Conservation (phyloP, 2,113 vertebrate genomes). For the Pogonocichla stellata region DNA sequence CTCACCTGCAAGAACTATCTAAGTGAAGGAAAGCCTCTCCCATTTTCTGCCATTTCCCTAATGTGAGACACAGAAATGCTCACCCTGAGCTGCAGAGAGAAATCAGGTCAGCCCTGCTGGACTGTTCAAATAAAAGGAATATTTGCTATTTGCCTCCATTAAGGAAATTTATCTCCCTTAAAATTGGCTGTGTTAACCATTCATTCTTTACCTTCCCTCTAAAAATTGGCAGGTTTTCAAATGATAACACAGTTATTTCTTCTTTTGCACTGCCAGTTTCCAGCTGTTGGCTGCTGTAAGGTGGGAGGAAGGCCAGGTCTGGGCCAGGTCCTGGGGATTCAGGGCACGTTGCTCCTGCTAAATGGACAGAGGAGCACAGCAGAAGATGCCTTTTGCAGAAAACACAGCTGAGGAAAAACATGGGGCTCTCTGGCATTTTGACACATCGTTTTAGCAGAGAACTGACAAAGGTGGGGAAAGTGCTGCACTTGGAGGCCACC, state of each 20-base stretch:
- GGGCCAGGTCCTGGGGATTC: not conserved
- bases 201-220: not conserved
- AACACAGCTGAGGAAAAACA: not conserved
- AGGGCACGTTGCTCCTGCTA: not conserved
- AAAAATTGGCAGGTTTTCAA: not conserved
- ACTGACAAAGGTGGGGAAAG: not conserved
- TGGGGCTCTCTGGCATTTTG: not conserved
- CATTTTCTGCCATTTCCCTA: not conserved
- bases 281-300: not conserved
- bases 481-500: not conserved
- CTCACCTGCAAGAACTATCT: not conserved
- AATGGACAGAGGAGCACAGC: fast-evolving
- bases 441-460: not conserved
- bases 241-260: not conserved
- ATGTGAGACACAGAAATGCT: not conserved
- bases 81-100: not conserved
- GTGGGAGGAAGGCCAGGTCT: not conserved
- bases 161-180: conserved; percentile 5
- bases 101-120: not conserved
- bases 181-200: not conserved
- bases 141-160: not conserved
- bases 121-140: not conserved
- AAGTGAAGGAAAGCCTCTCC: not conserved
- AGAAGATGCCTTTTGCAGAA: not conserved
- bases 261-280: not conserved